A percentile compares a stretch with the other conserved stretches of the same genome.
These are phyloP conservation scores for Crocuta crocuta DNA, from an alignment of 2,113 vertebrate species.

Conservation along the genomic window DNA sequence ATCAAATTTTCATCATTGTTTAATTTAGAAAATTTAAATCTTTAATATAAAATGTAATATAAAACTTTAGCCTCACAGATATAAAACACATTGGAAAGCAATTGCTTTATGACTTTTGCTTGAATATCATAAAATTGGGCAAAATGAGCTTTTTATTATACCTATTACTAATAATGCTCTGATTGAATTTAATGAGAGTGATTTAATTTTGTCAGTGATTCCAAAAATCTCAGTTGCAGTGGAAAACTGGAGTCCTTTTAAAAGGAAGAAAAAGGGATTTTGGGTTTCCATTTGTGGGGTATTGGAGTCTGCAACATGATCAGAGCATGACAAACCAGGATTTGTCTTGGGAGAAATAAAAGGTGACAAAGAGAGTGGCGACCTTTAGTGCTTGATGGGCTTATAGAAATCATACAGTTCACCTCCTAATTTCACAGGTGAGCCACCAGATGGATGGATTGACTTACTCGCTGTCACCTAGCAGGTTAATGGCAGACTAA, in stretches of 20 bases:
- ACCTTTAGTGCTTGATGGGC: neutral
- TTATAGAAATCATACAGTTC: neutral
- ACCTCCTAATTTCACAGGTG: neutral
- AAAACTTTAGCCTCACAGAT: slow-evolving; percentile 10
- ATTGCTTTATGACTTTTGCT: slow-evolving; percentile 40
- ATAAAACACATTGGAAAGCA: slow-evolving; percentile 26
- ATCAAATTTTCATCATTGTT: slow-evolving; percentile 65
- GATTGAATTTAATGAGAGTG: slow-evolving; percentile 47
- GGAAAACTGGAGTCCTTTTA: neutral
- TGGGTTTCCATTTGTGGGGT: neutral
- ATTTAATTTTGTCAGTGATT: slow-evolving; percentile 46
- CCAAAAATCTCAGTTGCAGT: neutral
- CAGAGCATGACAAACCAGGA: neutral
- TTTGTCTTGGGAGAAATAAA: neutral
- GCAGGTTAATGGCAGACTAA: neutral
- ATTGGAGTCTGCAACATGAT: neutral
- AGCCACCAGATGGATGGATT: neutral
- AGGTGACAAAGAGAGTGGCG: neutral
- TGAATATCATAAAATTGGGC: slow-evolving; percentile 37
- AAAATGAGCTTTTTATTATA: slow-evolving; percentile 59
- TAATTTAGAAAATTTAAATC: slow-evolving; percentile 62
- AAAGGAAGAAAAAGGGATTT: neutral
- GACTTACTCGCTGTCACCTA: neutral
- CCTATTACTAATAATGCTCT: slow-evolving; percentile 52
- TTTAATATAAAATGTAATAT: slow-evolving; percentile 41